Evolutionary conservation across 2,888 invertebrate species (phyloP).

Genomic region (Chymomyza procnemis): DNA sequence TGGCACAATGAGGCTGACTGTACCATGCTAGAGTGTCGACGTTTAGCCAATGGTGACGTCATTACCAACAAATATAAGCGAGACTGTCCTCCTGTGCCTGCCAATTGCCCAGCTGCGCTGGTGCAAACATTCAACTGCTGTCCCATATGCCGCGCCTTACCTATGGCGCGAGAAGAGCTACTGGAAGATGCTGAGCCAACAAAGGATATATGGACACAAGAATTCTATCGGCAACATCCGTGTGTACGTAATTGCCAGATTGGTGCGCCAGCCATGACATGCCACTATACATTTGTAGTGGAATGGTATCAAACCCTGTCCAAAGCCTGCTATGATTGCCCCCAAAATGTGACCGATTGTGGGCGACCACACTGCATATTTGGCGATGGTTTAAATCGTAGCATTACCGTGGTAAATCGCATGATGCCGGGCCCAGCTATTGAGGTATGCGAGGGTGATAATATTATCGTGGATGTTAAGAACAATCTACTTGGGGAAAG

Average conservation of each 20-base stretch:
- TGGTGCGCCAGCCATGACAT: conserved; percentile 81
- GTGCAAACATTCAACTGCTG: conserved; percentile 74
- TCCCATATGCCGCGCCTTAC: conserved; percentile 59
- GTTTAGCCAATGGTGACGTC: conserved; percentile 59
- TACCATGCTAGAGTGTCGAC: conserved; percentile 74
- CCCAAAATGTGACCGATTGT: conserved; percentile 87
- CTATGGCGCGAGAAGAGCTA: conserved; percentile 31
- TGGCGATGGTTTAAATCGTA: conserved; percentile 88
- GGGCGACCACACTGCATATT: conserved; percentile 88
- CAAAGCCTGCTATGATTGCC: conserved; percentile 92
- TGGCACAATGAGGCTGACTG: conserved; percentile 77
- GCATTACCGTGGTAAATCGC: conserved; percentile 89
- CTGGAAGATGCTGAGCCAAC: conserved; percentile 10
- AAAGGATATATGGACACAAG: conserved; percentile 63
- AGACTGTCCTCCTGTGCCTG: conserved; percentile 68
- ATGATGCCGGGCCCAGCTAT: conserved; percentile 92
- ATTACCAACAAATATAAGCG: conserved; percentile 75
- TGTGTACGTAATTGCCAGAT: conserved; percentile 82
- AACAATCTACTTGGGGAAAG: conserved; percentile 89
- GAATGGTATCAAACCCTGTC: conserved; percentile 93
- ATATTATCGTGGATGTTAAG: conserved; percentile 88
- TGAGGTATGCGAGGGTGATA: conserved; percentile 92
- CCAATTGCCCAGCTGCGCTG: conserved; percentile 66
- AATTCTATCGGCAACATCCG: conserved; percentile 78
- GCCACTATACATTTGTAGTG: conserved; percentile 81